Evolutionary conservation across 2,888 invertebrate species (phyloP).

Genomic region (Metellina segmentata): DNA sequence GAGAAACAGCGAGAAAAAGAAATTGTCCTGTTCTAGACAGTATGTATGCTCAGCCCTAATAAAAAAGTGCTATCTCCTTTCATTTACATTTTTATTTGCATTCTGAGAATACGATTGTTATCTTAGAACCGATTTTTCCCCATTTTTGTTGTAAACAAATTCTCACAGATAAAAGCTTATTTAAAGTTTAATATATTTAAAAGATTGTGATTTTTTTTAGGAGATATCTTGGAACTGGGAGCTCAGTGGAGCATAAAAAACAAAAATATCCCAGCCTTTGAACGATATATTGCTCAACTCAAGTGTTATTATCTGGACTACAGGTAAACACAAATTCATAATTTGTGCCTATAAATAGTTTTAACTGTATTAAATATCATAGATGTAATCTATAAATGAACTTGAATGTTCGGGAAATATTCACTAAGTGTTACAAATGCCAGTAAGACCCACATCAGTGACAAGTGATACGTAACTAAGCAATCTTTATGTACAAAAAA

Average conservation of each 20-base stretch:
- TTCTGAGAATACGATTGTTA: not conserved
- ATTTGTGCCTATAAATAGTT: not conserved
- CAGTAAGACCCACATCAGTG: no score
- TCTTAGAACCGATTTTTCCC: not conserved
- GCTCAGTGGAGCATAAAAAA: slow-evolving; percentile 96
- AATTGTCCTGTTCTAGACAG: no score
- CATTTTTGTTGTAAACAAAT: no score
- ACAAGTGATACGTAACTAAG: no score
- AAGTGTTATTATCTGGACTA: slow-evolving; percentile 99
- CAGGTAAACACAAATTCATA: slow-evolving; percentile 83
- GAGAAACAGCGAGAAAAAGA: no score
- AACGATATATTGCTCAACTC: slow-evolving; percentile 97
- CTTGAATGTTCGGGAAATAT: no score
- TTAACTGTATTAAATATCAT: no score
- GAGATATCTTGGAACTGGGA: slow-evolving; percentile 96
- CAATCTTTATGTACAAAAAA: no score
- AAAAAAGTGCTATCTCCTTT: not conserved
- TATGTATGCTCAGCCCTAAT: not conserved
- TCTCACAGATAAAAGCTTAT: not conserved
- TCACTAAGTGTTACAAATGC: no score
- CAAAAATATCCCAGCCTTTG: slow-evolving; percentile 96
- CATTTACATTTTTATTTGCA: not conserved
- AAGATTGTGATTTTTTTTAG: slow-evolving; percentile 80
- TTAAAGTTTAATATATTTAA: not conserved
- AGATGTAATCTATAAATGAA: no score